Conservation (phyloP, 2,113 vertebrate species). For the Rattus rattus region DNA sequence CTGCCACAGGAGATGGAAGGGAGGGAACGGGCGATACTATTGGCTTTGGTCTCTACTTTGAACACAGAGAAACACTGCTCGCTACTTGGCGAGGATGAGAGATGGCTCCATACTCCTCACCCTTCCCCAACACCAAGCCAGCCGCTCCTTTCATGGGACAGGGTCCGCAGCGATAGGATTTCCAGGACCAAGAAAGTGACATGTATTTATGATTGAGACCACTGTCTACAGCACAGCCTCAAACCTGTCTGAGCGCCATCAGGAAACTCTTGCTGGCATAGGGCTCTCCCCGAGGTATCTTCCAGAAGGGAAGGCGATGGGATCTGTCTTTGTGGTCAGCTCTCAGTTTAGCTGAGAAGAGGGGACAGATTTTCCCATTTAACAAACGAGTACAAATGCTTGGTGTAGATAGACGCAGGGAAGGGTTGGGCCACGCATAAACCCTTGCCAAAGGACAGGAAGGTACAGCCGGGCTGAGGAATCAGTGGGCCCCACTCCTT, state of each 20-base stretch:
- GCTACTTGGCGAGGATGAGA: neutral
- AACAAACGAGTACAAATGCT: neutral
- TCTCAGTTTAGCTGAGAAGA: neutral
- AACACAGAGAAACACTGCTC: neutral
- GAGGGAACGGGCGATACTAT: accelerated
- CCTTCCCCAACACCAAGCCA: neutral
- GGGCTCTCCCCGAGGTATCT: neutral
- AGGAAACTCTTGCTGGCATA: neutral
- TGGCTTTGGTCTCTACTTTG: neutral
- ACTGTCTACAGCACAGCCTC: neutral
- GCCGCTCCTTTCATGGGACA: neutral
- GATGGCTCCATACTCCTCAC: no score
- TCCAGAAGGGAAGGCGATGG: neutral
- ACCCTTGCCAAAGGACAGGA: neutral
- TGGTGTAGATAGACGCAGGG: neutral
- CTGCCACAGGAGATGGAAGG: neutral
- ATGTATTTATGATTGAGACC: neutral
- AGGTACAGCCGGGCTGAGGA: neutral
- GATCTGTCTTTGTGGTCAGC: neutral
- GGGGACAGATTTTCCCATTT: neutral
- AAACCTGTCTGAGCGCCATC: neutral
- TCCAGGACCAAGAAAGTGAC: neutral
- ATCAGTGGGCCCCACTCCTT: no score
- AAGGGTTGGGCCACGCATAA: neutral
- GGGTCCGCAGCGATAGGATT: neutral